A percentile compares a stretch with the other conserved stretches of the same genome.
phyloP scores from a whole-genome alignment of 2,888 invertebrate species.

The Hirtodrosophila alboralis region DNA sequence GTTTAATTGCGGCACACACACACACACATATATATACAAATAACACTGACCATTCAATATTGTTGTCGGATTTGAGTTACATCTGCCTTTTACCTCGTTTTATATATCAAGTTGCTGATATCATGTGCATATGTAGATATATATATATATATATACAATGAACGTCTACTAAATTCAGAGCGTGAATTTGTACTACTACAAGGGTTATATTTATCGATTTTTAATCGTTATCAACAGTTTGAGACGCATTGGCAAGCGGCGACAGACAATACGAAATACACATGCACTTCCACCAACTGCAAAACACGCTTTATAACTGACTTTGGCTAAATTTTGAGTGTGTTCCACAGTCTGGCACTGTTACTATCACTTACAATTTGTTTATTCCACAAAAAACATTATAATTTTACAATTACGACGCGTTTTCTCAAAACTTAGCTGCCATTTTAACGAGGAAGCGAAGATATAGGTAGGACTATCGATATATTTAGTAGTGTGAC shows the following conservation, averaged over 20 bases:
- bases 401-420: conserved; percentile 8
- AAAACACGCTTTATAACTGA: neutral
- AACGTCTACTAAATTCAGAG: conserved; percentile 33
- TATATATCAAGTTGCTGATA: conserved; percentile 55
- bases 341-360: neutral
- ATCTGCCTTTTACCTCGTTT: conserved; percentile 60
- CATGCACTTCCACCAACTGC: conserved; percentile 4
- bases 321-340: neutral
- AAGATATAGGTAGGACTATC: conserved; percentile 23
- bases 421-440: conserved; percentile 23
- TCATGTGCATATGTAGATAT: conserved; percentile 32
- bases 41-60: conserved; percentile 31
- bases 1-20: conserved; percentile 54
- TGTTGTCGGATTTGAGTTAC: conserved; percentile 56
- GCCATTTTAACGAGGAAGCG: conserved; percentile 14
- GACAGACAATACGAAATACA: conserved; percentile 23
- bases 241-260: conserved; percentile 19
- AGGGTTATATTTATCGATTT: conserved; percentile 37
- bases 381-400: conserved; percentile 41
- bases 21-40: conserved; percentile 17
- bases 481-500: conserved; percentile 26
- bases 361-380: conserved; percentile 26
- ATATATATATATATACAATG: conserved; percentile 15
- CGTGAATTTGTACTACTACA: conserved; percentile 21
- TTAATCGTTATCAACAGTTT: conserved; percentile 31